A percentile compares a stretch with the other conserved stretches of the same genome.
phyloP scores from a whole-genome alignment of 37 sponge, comb jelly and placozoan genomes.

The Aplysina aerophoba region DNA sequence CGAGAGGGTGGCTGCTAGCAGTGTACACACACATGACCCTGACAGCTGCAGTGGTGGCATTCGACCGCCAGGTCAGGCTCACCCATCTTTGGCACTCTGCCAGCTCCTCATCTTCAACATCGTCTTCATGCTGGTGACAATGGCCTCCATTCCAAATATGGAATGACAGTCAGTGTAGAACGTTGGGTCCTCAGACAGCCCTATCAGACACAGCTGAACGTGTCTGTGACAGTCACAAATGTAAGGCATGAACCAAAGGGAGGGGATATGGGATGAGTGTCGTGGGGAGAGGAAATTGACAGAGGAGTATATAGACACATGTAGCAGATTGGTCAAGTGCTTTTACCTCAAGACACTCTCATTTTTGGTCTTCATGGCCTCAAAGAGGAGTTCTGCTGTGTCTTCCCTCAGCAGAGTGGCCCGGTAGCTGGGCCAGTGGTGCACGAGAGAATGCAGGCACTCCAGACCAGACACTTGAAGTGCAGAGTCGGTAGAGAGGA shows the following conservation, averaged over 20 bases:
- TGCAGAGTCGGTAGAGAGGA: slow-evolving; percentile 54
- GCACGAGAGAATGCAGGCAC: slow-evolving; percentile 58
- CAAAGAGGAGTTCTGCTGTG: slow-evolving; percentile 79
- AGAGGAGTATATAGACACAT: background rate
- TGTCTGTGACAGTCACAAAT: too few species aligned
- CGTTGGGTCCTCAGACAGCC: slow-evolving; percentile 40
- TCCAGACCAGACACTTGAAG: slow-evolving; percentile 65
- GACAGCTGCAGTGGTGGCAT: background rate
- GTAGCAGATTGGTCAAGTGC: background rate
- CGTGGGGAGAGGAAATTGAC: too few species aligned
- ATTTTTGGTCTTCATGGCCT: slow-evolving; percentile 65
- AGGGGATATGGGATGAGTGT: too few species aligned
- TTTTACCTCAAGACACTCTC: slow-evolving; percentile 41
- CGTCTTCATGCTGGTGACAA: slow-evolving; percentile 42
- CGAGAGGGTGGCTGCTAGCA: background rate
- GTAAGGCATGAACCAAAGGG: too few species aligned
- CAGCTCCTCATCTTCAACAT: slow-evolving; percentile 40
- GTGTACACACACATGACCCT: background rate
- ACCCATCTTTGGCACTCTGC: slow-evolving; percentile 45
- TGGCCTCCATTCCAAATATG: slow-evolving; percentile 68
- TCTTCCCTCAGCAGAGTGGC: slow-evolving; percentile 55
- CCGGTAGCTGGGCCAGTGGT: slow-evolving; percentile 47
- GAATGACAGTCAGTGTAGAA: slow-evolving; percentile 67
- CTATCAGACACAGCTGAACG: slow-evolving; percentile 3
- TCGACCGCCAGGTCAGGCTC: background rate